phyloP scores from a whole-genome alignment of 2,797 vertebrate genomes.

The Coilia nasus region DNA sequence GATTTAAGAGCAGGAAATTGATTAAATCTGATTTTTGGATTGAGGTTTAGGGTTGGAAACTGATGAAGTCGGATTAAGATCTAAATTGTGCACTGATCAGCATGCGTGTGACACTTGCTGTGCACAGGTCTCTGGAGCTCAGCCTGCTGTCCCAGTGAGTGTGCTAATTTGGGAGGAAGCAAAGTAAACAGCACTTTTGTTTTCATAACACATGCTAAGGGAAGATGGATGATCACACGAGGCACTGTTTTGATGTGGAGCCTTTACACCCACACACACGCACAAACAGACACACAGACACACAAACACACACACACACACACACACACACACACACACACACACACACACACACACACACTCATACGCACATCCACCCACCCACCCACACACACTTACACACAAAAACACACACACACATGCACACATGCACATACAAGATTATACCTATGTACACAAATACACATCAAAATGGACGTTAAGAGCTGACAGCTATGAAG shows the following conservation, averaged over 20 bases:
- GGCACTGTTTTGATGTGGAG: background rate
- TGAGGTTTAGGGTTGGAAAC: background rate
- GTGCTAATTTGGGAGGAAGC: background rate
- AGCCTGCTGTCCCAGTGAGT: background rate
- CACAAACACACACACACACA: background rate
- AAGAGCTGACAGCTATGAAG: constrained; percentile 28
- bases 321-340: background rate
- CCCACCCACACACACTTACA: background rate
- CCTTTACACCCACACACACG: background rate
- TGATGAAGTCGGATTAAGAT: background rate
- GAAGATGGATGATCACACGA: background rate
- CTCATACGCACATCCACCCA: background rate
- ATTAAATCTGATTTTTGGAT: background rate
- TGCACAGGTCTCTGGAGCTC: background rate
- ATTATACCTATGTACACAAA: constrained; percentile 6
- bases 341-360: background rate
- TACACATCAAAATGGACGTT: background rate
- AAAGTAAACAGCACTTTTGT: constrained; percentile 17
- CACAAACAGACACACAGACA: background rate
- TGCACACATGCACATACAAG: background rate
- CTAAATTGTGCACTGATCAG: background rate
- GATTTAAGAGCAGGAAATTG: background rate
- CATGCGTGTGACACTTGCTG: background rate
- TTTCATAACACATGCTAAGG: background rate
- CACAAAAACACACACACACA: background rate